Percentiles rank a stretch among this genome's conserved stretches.
Evolutionary conservation across 2,797 vertebrate genomes (phyloP).

Genomic region (Eurystomus glaucurus): DNA sequence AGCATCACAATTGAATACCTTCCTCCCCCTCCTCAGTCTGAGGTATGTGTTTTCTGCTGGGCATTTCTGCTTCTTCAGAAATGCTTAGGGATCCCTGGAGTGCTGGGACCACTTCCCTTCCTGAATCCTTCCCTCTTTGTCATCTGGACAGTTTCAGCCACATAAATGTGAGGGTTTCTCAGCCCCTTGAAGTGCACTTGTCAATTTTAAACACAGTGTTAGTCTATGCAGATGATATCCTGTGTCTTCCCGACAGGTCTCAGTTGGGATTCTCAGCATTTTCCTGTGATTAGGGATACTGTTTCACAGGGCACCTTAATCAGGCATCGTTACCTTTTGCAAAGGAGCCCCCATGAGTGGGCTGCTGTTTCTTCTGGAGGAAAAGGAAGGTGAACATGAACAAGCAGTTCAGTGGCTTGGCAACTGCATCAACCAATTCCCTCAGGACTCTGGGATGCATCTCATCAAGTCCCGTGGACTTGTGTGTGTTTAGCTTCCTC

Average conservation of each 20-base stretch:
- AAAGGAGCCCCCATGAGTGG: not conserved
- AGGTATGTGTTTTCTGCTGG: fast-evolving
- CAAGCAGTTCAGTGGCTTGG: too few relatives aligned
- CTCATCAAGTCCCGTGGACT: too few relatives aligned
- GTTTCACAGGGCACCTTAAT: not conserved
- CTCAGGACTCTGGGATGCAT: too few relatives aligned
- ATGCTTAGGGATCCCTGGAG: not conserved
- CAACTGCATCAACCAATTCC: too few relatives aligned
- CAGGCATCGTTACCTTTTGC: fast-evolving
- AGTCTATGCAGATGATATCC: not conserved
- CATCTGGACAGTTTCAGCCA: not conserved
- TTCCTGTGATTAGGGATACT: not conserved
- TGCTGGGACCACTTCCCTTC: not conserved
- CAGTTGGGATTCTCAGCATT: not conserved
- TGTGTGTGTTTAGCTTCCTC: too few relatives aligned
- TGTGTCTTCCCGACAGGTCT: not conserved
- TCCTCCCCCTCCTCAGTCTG: not conserved
- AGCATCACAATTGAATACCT: fast-evolving
- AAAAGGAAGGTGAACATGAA: not conserved
- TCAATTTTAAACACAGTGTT: not conserved
- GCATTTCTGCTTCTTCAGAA: not conserved
- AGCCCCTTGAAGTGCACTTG: not conserved
- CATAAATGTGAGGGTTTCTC: not conserved
- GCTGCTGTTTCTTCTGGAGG: not conserved
- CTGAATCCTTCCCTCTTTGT: not conserved